Evolutionary conservation across 2,113 vertebrate species (phyloP).

Genomic region (Macrotis lagotis): DNA sequence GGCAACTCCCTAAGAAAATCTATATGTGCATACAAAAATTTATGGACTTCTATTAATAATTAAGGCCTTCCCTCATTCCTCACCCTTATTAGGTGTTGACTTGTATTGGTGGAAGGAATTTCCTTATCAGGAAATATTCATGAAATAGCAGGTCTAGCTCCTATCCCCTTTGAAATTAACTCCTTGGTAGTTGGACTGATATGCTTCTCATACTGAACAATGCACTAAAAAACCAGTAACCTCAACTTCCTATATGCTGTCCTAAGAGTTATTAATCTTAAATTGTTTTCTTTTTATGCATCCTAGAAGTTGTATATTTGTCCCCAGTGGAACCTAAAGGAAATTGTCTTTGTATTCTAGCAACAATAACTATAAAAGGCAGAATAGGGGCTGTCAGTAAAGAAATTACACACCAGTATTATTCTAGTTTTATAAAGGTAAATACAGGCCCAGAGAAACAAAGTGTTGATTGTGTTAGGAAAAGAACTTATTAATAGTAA

Average conservation of each 20-base stretch:
- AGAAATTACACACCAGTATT: neutral
- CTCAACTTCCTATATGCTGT: neutral
- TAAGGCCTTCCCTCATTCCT: neutral
- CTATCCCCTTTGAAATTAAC: neutral
- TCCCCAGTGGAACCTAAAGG: neutral
- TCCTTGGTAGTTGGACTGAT: neutral
- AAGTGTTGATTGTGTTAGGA: neutral
- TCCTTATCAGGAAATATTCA: neutral
- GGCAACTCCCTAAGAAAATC: neutral
- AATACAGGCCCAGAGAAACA: neutral
- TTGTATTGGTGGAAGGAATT: neutral
- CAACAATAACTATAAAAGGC: neutral
- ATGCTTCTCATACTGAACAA: neutral
- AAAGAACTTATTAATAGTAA: neutral
- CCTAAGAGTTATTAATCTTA: neutral
- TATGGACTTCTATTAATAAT: neutral
- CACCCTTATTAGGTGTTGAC: neutral
- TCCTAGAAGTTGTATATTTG: neutral
- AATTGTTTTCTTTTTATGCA: neutral
- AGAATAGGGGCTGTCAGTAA: neutral
- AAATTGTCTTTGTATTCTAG: neutral
- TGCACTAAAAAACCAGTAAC: neutral
- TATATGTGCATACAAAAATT: neutral
- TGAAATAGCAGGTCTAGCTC: neutral
- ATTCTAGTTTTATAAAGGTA: neutral